Evolutionary conservation across 2,113 vertebrate genomes (phyloP), one percentile per base, ranked within the genome.

Genomic region (Brevimyrus niger): DNA sequence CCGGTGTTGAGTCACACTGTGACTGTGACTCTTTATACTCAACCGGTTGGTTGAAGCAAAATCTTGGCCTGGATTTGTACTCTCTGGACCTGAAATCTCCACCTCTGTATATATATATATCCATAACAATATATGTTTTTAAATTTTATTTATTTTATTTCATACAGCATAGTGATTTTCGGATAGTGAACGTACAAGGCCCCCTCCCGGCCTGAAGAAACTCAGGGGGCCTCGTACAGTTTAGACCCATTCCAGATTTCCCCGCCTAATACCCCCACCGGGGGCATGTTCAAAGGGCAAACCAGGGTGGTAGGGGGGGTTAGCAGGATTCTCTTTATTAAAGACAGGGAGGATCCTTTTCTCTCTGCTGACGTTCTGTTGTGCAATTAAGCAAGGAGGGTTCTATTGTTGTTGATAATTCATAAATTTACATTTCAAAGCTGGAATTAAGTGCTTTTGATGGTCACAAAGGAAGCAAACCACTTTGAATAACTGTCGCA

Each of bases 381-480:
- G 69, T n/a, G 48, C 31, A 89, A 89, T 89, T 82, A 82, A 89
- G 88, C 48, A 50, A 87, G 47, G 88, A 51, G 88, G 48, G 76
- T 89, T 82, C 88, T 82, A 82, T 76, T 82, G 88, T 82, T 89
- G 69, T 89, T 23, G 48, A 53, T 82, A 82, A 89, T 83, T 76
- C 88, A 55, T 89, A 89, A 83, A 87, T 87, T 87, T 87, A 53
- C 87, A 87, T 89, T 89, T 89, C 88, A 82, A 89, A 89, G 73
- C 27, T 15, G 27, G 69, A 53, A 89, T 82, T 89, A 82, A 51
- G 48, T 82, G 73, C 46, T 69, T 82, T 89, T 89, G n/a, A 42
- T 23, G 31, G n/a, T 35, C 69, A 89, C 80, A 89, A 89, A 89
- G 47, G 46, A 89, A 89, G 48, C 47, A 7, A n/a, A 83, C 51